A percentile compares a stretch with the other conserved stretches of the same genome.
These are phyloP conservation scores for Balanococcus diminutus DNA, from an alignment of 2,888 invertebrate genomes.

Conservation along the genomic window DNA sequence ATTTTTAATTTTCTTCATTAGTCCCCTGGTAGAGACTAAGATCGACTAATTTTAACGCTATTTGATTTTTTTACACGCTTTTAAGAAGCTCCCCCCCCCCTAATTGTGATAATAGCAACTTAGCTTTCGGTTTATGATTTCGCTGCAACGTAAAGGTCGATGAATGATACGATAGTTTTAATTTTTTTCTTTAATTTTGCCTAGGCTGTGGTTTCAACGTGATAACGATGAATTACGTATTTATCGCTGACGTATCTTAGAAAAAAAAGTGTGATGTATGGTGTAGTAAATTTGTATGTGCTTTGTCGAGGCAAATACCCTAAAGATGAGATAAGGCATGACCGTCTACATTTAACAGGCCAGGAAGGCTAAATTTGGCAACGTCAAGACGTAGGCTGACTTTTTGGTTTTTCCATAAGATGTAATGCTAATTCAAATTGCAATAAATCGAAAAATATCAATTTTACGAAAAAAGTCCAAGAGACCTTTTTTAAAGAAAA, in stretches of 20 bases:
- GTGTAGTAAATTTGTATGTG: too few species aligned
- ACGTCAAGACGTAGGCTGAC: too few species aligned
- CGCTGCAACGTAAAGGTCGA: background rate
- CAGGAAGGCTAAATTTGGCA: too few species aligned
- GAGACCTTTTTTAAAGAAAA: too few species aligned
- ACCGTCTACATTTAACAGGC: too few species aligned
- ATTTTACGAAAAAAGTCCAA: too few species aligned
- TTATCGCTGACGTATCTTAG: slow-evolving; percentile 2
- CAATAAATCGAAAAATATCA: too few species aligned
- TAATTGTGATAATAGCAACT: background rate
- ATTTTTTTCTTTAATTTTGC: slow-evolving; percentile 38
- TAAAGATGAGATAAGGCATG: too few species aligned
- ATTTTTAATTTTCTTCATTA: background rate
- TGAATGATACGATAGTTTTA: background rate
- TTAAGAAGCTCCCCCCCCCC: background rate
- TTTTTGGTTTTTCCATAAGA: too few species aligned
- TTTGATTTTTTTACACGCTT: background rate
- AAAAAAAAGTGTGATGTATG: background rate
- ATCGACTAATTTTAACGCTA: background rate
- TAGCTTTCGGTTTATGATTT: background rate
- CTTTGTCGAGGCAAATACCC: background rate
- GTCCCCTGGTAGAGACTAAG: background rate
- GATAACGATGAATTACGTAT: slow-evolving; percentile 3
- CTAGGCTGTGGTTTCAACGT: slow-evolving; percentile 40
- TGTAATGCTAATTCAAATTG: too few species aligned